phyloP scores from a whole-genome alignment of 2,888 invertebrate genomes.

The Orchesella flavescens region DNA sequence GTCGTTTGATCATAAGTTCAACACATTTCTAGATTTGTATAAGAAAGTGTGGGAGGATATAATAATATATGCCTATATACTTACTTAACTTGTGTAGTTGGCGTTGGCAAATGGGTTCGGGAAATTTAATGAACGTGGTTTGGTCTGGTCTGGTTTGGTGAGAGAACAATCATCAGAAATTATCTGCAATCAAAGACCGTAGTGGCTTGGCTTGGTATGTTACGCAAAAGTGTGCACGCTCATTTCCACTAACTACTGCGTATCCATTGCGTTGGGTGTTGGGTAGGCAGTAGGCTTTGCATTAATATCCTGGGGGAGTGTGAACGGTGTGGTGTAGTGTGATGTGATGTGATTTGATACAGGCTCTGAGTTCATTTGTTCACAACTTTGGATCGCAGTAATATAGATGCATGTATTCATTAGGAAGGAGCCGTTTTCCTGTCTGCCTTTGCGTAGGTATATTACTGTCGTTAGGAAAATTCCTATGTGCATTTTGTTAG shows the following conservation, averaged over 20 bases:
- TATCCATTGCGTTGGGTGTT: neutral
- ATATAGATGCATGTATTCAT: neutral
- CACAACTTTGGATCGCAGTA: neutral
- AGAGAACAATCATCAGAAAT: conserved; percentile 27
- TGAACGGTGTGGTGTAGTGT: no score
- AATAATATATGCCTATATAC: neutral
- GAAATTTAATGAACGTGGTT: conserved; percentile 22
- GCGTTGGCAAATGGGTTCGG: neutral
- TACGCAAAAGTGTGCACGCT: neutral
- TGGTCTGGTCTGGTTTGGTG: no score
- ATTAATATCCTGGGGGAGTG: neutral
- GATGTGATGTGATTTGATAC: no score
- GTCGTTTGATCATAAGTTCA: no score
- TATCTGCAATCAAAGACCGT: conserved; percentile 23
- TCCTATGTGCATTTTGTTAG: neutral
- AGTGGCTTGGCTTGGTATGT: no score
- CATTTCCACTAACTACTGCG: neutral
- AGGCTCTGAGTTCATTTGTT: neutral
- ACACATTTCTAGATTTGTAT: neutral
- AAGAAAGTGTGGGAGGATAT: neutral
- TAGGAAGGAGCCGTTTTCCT: no score
- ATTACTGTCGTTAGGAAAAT: neutral
- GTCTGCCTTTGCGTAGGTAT: no score
- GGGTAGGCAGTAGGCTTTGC: no score
- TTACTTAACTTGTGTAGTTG: no score